Evolutionary conservation across 2,888 invertebrate genomes (phyloP), one percentile per base, ranked within the genome.

Genomic region (Aporophyla lueneburgensis): DNA sequence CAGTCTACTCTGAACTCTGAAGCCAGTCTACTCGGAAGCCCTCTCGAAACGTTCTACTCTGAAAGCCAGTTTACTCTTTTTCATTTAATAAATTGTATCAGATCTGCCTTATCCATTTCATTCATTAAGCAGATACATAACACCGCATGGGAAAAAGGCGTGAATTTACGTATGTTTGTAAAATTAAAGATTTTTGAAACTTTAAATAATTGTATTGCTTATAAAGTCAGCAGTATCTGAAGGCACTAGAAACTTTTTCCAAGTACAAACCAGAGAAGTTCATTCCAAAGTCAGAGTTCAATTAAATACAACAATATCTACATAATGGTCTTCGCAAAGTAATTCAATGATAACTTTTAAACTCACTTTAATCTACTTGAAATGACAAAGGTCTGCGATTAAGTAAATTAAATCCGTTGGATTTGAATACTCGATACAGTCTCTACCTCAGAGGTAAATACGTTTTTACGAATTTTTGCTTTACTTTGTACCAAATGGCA

Each of bases 221-320:
- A n/a, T 19, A 1, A 43, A 61, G 6, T 62, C 33, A 27, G 5
- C n/a, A 10, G 19, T 7, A 49, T 21, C 0, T 33, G 3, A 40
- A n/a, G 6, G 33, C 10, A 54, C 3, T 12, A 5, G 0, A 51
- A 54, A 0, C 27, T 24, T 63, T 43, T 46, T 53, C 10, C 0
- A 12, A 40, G 21, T 24, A 33, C 24, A 40, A 56, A 51, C 66
- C 46, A 71, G 71, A 71, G 65, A 65, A 65, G 79, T 81, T 54
- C 63, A 69, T 58, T 49, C 6, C 27, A 79, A 79, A 54, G 79
- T 81, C 81, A 76, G 58, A 40, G 40, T 53, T 6, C 49, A 77
- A 58, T 68, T 58, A 49, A 74, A 67, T 46, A 74, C 66, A 81
- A 80, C 66, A 56, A 65, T 63, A 59, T 46, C 43, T 61, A n/a